Evolutionary conservation across 2,888 invertebrate genomes (phyloP), one percentile per base, ranked within the genome.

Genomic region (Noctua pronuba): DNA sequence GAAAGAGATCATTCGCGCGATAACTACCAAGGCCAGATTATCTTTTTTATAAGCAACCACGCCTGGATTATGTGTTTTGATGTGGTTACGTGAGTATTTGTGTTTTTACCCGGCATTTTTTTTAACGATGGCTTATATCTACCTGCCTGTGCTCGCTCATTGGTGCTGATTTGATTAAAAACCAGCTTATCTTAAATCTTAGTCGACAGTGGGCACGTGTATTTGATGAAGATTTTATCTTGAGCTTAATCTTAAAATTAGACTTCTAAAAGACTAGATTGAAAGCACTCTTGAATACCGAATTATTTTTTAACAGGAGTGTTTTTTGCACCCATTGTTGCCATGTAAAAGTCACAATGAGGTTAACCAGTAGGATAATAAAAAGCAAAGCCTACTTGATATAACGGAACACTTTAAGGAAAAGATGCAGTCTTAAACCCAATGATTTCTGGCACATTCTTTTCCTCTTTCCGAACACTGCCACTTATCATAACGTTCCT

Each of bases 1-100:
- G 90, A 90, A 89, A 86, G 66, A 88, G 89, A 88, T 88, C 77
- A 84, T 38, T 74, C 68, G 70, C n/a, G 68, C 49, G 88, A 88
- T 88, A 86, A 86, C 24, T 3, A 65, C 68, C 87, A 88, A 87
- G 86, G 88, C 44, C 87, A 81, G 78, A 79, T 83, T 76, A 84
- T 85, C 80, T 83, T 78, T 82, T 88, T 82, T 79, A 77, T 64
- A 72, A 67, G n/a, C 38, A 78, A 60, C 75, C 71, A 74, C 75
- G 66, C 68, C 79, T 73, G 74, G 64, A 75, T 73, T 74, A 80
- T 66, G 38, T 78, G 75, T 70, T 73, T 75, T 35, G 55, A 67
- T 70, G 64, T 73, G 75, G 35, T 71, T 77, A 80, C 38, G 31
- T 31, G 46, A 31, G 52, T 55, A 73, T 77, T 74, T 70, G 58